A percentile compares a stretch with the other conserved stretches of the same genome.
These are phyloP conservation scores for Drosophila nr. fundita DNA, from an alignment of 2,888 invertebrate species.

Conservation along the genomic window DNA sequence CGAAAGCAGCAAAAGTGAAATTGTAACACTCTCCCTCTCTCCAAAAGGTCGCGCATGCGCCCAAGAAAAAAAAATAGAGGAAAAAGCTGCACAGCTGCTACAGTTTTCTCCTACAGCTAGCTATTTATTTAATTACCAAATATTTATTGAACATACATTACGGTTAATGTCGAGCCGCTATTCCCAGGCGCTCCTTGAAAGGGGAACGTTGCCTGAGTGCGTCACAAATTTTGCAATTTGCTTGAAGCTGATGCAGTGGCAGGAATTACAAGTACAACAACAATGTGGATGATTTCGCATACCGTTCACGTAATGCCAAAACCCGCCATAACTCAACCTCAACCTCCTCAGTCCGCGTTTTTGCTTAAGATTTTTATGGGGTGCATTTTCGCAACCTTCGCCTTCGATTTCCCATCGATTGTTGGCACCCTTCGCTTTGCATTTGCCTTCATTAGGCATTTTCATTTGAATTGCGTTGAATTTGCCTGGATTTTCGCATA, in stretches of 20 bases:
- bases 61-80: constrained; percentile 13
- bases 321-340: constrained; percentile 56
- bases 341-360: constrained; percentile 29
- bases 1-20: constrained; percentile 60
- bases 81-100: constrained; percentile 73
- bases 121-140: constrained; percentile 81
- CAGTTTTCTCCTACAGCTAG: constrained; percentile 37
- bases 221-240: constrained; percentile 78
- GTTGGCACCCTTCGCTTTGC: constrained; percentile 55
- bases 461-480: constrained; percentile 57
- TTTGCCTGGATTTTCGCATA: constrained; percentile 56
- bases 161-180: constrained; percentile 64
- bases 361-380: constrained; percentile 56
- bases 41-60: constrained; percentile 41
- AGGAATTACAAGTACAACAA: constrained; percentile 13
- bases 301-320: constrained; percentile 44
- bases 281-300: constrained; percentile 56
- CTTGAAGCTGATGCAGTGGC: constrained; percentile 40
- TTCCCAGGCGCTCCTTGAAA: constrained; percentile 50
- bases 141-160: constrained; percentile 81
- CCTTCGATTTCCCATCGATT: constrained; percentile 71
- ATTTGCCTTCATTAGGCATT: constrained; percentile 57
- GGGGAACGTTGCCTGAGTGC: constrained; percentile 54
- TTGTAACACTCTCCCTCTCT: constrained; percentile 69
- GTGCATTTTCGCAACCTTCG: constrained; percentile 51